A percentile compares a stretch with the other conserved stretches of the same genome.
Evolutionary conservation across 2,888 invertebrate genomes (phyloP).

Genomic region (Standfussiana lucernea): DNA sequence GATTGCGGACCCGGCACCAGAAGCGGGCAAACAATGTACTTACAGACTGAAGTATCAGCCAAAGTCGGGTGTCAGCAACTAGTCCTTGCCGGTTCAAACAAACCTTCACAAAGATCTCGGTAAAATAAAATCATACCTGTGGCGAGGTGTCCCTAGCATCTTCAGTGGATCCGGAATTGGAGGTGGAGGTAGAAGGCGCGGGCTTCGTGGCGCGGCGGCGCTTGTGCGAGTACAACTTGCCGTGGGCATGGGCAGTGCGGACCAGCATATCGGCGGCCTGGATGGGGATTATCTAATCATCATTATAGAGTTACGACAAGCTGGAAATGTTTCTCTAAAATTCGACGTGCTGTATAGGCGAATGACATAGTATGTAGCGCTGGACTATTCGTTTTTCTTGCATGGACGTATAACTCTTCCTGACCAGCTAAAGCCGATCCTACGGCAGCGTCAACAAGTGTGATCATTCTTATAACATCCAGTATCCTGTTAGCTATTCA

Average conservation of each 20-base stretch:
- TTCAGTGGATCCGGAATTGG: constrained; percentile 81
- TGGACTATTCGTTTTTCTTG: background rate
- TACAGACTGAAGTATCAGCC: background rate
- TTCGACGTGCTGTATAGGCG: background rate
- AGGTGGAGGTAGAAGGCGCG: constrained; percentile 74
- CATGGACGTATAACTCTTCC: background rate
- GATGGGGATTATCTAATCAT: constrained; percentile 28
- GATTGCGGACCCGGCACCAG: background rate
- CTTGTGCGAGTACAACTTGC: constrained; percentile 81
- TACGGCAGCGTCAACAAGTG: background rate
- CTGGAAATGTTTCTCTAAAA: background rate
- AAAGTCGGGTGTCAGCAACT: background rate
- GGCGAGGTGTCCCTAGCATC: constrained; percentile 84
- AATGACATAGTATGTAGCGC: background rate
- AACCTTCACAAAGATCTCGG: background rate
- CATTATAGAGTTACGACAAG: constrained; percentile 24
- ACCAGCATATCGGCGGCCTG: constrained; percentile 75
- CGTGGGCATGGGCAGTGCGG: constrained; percentile 66
- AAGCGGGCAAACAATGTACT: background rate
- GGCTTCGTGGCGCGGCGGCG: constrained; percentile 79
- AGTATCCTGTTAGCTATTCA: background rate
- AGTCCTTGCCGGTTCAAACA: background rate
- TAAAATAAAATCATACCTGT: constrained; percentile 75
- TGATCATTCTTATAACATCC: background rate
- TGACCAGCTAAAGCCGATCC: background rate